Evolutionary conservation across 92 coral and sea anemone genomes (phyloP), one percentile per base, ranked within the genome.

Genomic region (Phenganax marumi): DNA sequence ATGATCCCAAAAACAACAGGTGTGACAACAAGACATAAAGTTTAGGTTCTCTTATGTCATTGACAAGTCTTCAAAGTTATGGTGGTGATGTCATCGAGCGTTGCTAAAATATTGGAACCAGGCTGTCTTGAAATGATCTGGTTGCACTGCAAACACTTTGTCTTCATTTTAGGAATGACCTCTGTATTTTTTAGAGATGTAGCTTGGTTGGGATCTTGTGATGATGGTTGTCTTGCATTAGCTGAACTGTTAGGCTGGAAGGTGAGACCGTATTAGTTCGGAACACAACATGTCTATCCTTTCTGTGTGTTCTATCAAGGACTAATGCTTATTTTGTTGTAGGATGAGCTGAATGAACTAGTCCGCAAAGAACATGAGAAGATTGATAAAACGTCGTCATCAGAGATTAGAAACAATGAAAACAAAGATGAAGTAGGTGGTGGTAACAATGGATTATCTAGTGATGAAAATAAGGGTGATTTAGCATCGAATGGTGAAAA

Each of bases 241-340:
- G 99, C 99, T 24, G 93, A 92, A 39, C 70, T 92, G 23, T 89
- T 96, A 47, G 99, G 97, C 18, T 96, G 99, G 99, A 96, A 92
- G 93, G 99, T 92, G 52, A 52, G 84, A 22, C 22, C 10, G 72
- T 10, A 9, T 16, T 5, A 0, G 23, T 64, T 10, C 0, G 64
- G 1, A 7, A 12, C n/a, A 50, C 26, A 52, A 1, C 75, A 47
- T 4, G 10, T 3, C 24, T 21, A 24, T 7, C 22, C 18, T 8
- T 69, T 68, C 50, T 18, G 22, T 23, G 12, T 8, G 47, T 33
- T 0, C 21, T 58, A 12, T 58, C 21, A 16, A 5, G 19, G 5
- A 23, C 65, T 16, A 58, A 58, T 58, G n/a, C 58, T 47, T 49
- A 33, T 76, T 16, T 17, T 47, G 52, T 46, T 4, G 50, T 73